Conservation (phyloP, 2,888 invertebrate species). For the Schizaphis graminum region DNA sequence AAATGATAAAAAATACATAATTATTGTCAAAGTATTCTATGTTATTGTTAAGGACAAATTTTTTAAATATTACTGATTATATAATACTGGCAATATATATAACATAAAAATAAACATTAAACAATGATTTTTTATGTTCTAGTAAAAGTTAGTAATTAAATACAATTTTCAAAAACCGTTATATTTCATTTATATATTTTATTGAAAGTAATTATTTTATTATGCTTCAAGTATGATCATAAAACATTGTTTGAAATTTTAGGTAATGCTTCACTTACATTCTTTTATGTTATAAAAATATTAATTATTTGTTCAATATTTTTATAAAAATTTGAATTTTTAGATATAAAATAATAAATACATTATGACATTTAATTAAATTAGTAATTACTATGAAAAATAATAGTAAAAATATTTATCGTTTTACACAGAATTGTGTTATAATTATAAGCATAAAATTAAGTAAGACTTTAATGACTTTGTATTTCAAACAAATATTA, state of each 20-base stretch:
- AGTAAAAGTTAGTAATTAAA: not conserved
- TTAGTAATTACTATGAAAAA: no score
- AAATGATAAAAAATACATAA: not conserved
- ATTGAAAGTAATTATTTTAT: not conserved
- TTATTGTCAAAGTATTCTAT: no score
- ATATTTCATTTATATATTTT: not conserved
- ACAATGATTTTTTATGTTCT: not conserved
- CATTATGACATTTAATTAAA: no score
- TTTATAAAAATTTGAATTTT: no score
- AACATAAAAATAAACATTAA: not conserved
- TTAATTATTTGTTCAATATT: no score
- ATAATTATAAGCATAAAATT: no score
- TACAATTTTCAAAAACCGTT: not conserved
- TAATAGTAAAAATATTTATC: no score
- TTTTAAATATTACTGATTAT: not conserved
- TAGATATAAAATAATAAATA: no score
- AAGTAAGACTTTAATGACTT: no score
- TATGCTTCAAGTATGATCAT: not conserved
- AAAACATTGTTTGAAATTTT: not conserved
- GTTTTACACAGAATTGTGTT: no score
- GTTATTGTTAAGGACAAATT: not conserved
- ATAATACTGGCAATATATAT: not conserved
- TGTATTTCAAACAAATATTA: no score
- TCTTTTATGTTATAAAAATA: not conserved
- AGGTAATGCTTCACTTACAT: not conserved